These are phyloP conservation scores for Neolamprologus kungweensis DNA, from an alignment of 2,113 vertebrate genomes.

Conservation along the genomic window DNA sequence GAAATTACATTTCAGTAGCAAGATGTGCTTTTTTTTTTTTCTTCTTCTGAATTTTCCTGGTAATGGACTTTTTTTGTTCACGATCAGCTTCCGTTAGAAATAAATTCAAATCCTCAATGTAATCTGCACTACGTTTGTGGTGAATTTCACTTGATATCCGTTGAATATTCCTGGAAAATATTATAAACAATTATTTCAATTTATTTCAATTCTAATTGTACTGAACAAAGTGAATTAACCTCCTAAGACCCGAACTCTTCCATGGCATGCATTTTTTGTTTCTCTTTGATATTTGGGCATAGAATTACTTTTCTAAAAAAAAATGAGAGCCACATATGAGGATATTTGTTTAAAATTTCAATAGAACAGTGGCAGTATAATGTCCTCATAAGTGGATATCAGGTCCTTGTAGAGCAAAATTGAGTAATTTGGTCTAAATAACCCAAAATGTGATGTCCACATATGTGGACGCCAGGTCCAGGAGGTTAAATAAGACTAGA, in stretches of 20 bases:
- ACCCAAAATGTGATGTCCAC: neutral
- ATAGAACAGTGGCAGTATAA: fast-evolving
- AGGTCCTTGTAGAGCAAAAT: neutral
- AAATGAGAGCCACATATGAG: neutral
- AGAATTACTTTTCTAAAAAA: neutral
- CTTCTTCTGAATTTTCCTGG: neutral
- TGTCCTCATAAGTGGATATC: neutral
- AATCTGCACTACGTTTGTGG: neutral
- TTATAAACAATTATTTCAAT: neutral
- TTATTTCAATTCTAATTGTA: neutral
- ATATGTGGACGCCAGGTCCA: neutral
- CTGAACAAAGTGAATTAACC: neutral
- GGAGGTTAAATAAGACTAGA: neutral
- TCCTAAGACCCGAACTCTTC: neutral
- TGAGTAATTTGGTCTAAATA: neutral
- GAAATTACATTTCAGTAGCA: neutral
- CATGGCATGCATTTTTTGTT: neutral
- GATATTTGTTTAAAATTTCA: neutral
- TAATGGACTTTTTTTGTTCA: neutral
- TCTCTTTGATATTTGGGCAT: neutral
- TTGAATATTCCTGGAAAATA: neutral
- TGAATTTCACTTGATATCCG: neutral
- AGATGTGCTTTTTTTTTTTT: fast-evolving
- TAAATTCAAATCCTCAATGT: neutral
- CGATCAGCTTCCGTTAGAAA: neutral